Base-by-base conservation (phyloP, 2,113 vertebrate species). In the Penelope pileata region DNA sequence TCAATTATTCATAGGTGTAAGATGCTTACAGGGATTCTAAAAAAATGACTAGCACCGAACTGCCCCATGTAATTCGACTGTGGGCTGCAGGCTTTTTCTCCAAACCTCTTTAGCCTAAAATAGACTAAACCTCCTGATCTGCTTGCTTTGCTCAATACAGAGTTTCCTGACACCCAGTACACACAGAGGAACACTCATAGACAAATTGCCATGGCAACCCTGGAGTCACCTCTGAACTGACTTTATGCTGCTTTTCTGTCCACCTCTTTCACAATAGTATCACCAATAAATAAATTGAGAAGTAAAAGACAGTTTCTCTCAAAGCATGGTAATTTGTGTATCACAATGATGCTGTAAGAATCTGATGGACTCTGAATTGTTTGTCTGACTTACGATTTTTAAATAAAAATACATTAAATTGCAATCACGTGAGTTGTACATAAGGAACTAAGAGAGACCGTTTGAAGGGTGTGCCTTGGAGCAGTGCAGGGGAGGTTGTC, bases 161-260 rank as follows among this genome's bases (percentile, higher is more conserved):
- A 68, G 74, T 85, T 86, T 83, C 68, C 79, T 68, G 76, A 84
- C 50, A 73, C 79, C 83, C 70, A 85, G 68, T 75, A 51, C 72
- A 67, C 21, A 10, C 51, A 36, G 54, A 85, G 32, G 47, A 92
- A 64, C 2, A n/a, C 48, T 91, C 85, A 77, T 59, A 73, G 86
- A 45, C 38, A 70, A 72, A 95, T 96, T 94, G 83, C 88, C 92
- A 95, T 96, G 96, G 92, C 92, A 97, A 95, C 93, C n/a, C 34
- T 70, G 45, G 88, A 96, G 77, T 93, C 70, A 42, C 80, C 79
- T 91, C 90, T 85, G 18, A 7, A 17, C 77, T 91, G 83, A 92
- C 70, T 95, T 92, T 70, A 43, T 95, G 77, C 59, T 94, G 70
- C 79, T 96, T 93, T 93, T 91, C 89, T 77, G 38, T 75, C 67